These are phyloP conservation scores for Panagrolaimus sp. DNA, from an alignment of 1,140 invertebrate species.

Conservation along the genomic window DNA sequence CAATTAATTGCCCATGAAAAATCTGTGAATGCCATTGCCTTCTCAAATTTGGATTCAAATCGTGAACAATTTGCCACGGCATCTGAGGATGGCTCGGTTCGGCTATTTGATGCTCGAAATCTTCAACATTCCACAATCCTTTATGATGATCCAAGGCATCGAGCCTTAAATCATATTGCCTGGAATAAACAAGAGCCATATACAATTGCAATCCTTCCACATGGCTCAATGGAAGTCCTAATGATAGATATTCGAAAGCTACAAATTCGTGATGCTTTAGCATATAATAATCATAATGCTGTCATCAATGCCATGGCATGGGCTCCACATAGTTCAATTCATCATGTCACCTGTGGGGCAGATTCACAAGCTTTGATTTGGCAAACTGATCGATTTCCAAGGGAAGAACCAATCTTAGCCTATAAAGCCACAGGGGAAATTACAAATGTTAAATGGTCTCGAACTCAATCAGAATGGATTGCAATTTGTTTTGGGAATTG, in stretches of 20 bases:
- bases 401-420: not conserved
- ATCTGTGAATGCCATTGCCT: not conserved
- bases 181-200: not conserved
- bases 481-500: not conserved
- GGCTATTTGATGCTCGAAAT: conserved; percentile 1
- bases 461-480: not conserved
- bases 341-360: not conserved
- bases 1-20: conserved; percentile 9
- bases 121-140: not conserved
- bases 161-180: not conserved
- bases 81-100: not conserved
- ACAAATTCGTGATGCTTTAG: not conserved
- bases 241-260: conserved; percentile 3
- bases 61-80: not conserved
- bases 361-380: not conserved
- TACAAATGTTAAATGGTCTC: conserved; percentile 6
- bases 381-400: not conserved
- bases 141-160: not conserved
- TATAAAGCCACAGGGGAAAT: not conserved
- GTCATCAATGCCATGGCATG: conserved; percentile 1
- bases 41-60: not conserved
- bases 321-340: not conserved
- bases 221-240: not conserved
- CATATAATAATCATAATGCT: conserved; percentile 9
- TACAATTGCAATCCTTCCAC: not conserved